phyloP scores from a whole-genome alignment of 2,113 vertebrate species.

The Montifringilla adamsi region DNA sequence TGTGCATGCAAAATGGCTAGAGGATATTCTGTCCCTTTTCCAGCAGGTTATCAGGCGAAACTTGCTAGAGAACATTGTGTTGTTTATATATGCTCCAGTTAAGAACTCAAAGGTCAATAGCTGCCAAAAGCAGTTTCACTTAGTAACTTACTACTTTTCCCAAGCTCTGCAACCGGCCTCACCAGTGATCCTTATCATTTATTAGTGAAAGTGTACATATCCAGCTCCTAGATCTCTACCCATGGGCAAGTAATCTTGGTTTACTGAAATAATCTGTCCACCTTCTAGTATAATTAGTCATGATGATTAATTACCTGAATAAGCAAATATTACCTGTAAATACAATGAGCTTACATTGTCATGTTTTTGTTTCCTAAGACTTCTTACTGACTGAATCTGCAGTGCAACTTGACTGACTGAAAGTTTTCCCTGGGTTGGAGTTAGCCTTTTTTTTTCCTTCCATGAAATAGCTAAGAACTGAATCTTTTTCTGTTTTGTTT shows the following conservation, averaged over 20 bases:
- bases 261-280: conserved; percentile 54
- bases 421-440: background rate
- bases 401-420: background rate
- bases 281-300: conserved; percentile 57
- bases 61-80: conserved; percentile 64
- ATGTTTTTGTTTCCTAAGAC: background rate
- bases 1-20: conserved; percentile 76
- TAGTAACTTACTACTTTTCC: conserved; percentile 60
- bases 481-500: background rate
- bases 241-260: conserved; percentile 49
- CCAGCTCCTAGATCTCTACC: conserved; percentile 23
- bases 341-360: background rate
- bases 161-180: conserved; percentile 51
- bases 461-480: background rate
- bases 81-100: conserved; percentile 74
- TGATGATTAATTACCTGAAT: conserved; percentile 39
- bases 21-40: conserved; percentile 71
- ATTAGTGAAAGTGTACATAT: conserved; percentile 21
- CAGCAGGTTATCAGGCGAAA: conserved; percentile 76
- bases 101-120: conserved; percentile 79
- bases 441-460: background rate
- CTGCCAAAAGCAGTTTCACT: conserved; percentile 74
- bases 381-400: background rate
- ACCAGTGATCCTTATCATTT: conserved; percentile 62
- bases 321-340: conserved; percentile 32